Base-by-base conservation (phyloP, 2,888 invertebrate genomes). In the Platynereis dumerilii region DNA sequence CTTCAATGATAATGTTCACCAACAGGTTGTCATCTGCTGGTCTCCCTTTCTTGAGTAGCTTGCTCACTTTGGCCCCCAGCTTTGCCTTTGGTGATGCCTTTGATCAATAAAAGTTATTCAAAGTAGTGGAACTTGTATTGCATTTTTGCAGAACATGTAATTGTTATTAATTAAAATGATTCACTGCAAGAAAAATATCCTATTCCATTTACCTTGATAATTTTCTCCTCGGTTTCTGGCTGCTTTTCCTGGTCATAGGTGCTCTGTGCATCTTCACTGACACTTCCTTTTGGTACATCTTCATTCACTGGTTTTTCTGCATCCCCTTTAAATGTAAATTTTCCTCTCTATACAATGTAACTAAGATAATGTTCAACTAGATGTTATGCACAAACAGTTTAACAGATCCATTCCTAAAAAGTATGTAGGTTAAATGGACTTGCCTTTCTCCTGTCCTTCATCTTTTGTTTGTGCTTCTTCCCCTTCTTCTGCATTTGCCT, bases 81-180 rank as follows among this genome's bases (percentile, higher is more conserved):
- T 77, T 78, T n/a, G 81, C 80, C 69, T 82, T 68, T 1, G 69
- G 62, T n/a, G 79, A 76, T n/a, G 77, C 75, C 82, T 82, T 67
- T 17, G 72, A 69, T 29, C 15, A 59, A 27, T 12, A 26, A n/a
- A n/a, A n/a, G n/a, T n/a, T n/a, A n/a, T n/a, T n/a, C n/a, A n/a
- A n/a, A 34, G 34, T 34, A 12, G 34, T 34, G 34, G 34, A 34
- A 34, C 12, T 34, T n/a, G n/a, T n/a, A n/a, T n/a, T n/a, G n/a
- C n/a, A n/a, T n/a, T n/a, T n/a, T n/a, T n/a, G n/a, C n/a, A n/a
- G n/a, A n/a, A n/a, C n/a, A n/a, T n/a, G n/a, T n/a, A n/a, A n/a
- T n/a, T n/a, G n/a, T n/a, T n/a, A n/a, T n/a, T n/a, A n/a, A n/a
- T n/a, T n/a, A n/a, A n/a, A n/a, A n/a, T n/a, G n/a, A n/a, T n/a